Percentiles rank a stretch among this genome's conserved stretches.
These are phyloP conservation scores for Anadara kagoshimensis DNA, from an alignment of 1,140 invertebrate genomes.

Conservation along the genomic window DNA sequence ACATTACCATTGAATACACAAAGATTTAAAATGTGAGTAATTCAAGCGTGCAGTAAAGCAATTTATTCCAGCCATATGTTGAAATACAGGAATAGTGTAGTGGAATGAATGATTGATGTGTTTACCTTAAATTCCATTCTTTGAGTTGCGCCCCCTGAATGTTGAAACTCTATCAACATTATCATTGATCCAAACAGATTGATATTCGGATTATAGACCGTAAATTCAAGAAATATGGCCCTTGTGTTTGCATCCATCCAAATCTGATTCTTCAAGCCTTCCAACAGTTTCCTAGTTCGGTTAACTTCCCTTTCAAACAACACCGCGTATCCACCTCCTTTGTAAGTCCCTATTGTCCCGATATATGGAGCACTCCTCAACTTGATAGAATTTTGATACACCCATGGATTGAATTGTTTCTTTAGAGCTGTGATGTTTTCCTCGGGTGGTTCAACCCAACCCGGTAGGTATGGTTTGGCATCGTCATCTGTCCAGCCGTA, in stretches of 20 bases:
- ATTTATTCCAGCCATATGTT: too few species aligned
- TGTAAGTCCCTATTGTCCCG: constrained; percentile 66
- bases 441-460: constrained; percentile 57
- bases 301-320: constrained; percentile 54
- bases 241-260: constrained; percentile 77
- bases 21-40: too few species aligned
- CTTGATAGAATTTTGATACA: constrained; percentile 67
- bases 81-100: neutral
- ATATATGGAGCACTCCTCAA: constrained; percentile 68
- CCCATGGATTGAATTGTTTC: constrained; percentile 59
- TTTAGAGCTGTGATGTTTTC: constrained; percentile 47
- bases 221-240: constrained; percentile 77
- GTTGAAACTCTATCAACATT: constrained; percentile 60
- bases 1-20: too few species aligned
- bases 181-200: constrained; percentile 69
- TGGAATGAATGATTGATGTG: too few species aligned
- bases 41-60: too few species aligned
- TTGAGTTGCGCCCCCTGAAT: constrained; percentile 56
- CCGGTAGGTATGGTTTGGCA: constrained; percentile 64
- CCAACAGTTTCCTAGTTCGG: constrained; percentile 48
- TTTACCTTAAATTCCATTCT: constrained; percentile 69
- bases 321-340: constrained; percentile 71
- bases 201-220: constrained; percentile 76
- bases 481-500: constrained; percentile 73
- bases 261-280: constrained; percentile 46